Conservation (phyloP, 1,140 invertebrate species). For the Procambarus virginalis region DNA sequence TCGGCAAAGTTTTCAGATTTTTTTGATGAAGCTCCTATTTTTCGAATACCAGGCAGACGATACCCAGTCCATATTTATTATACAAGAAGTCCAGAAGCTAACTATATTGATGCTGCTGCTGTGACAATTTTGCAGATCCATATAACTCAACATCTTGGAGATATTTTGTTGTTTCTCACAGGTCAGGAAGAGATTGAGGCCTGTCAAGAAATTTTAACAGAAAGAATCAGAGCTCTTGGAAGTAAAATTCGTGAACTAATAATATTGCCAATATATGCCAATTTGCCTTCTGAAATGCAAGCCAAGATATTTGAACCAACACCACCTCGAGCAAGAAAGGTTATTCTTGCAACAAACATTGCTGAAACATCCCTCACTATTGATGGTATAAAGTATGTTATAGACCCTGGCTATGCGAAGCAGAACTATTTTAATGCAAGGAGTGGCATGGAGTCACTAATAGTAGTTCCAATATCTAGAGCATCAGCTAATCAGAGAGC, state of each 20-base stretch:
- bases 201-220: constrained; percentile 93
- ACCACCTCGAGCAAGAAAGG: constrained; percentile 94
- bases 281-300: constrained; percentile 98
- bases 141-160: constrained; percentile 94
- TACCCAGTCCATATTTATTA: constrained; percentile 97
- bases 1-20: constrained; percentile 98
- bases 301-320: constrained; percentile 98
- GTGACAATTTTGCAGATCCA: constrained; percentile 98
- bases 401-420: too few relatives aligned
- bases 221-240: constrained; percentile 91
- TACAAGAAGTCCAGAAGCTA: constrained; percentile 98
- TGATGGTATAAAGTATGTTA: constrained; percentile 99
- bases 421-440: constrained; percentile 99
- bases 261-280: constrained; percentile 97
- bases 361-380: constrained; percentile 99
- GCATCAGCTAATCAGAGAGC: constrained; percentile 94
- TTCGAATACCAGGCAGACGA: constrained; percentile 91
- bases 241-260: constrained; percentile 94
- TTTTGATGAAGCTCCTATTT: constrained; percentile 99
- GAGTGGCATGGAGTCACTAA: constrained; percentile 98
- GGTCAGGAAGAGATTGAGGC: constrained; percentile 97
- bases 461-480: constrained; percentile 98
- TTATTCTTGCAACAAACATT: constrained; percentile 98
- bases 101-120: constrained; percentile 98
- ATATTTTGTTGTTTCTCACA: constrained; percentile 97